A percentile compares a stretch with the other conserved stretches of the same genome.
phyloP scores from a whole-genome alignment of 2,113 vertebrate species.

The Chroicocephalus ridibundus region DNA sequence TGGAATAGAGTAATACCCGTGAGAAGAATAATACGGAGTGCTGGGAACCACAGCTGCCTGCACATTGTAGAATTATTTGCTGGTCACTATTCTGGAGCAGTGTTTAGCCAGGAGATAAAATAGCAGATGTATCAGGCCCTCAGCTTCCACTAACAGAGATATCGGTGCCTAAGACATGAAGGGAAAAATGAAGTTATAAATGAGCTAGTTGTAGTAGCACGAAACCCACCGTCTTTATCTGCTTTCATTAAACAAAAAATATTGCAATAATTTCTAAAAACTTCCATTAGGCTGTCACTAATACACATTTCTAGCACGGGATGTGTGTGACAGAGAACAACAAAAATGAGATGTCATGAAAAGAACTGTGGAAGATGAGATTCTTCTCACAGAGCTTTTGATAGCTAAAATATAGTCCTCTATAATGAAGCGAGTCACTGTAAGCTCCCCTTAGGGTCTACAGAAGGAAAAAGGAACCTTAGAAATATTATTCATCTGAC shows the following conservation, averaged over 20 bases:
- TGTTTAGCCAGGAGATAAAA: neutral
- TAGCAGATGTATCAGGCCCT: neutral
- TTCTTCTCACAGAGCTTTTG: neutral
- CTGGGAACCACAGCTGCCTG: neutral
- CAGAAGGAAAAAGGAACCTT: neutral
- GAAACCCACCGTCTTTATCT: neutral
- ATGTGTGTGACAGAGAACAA: neutral
- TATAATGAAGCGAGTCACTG: neutral
- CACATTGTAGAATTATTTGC: neutral
- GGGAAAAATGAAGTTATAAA: neutral
- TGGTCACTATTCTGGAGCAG: neutral
- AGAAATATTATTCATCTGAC: neutral
- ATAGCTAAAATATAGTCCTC: neutral
- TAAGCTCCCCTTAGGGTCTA: neutral
- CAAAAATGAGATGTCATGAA: neutral
- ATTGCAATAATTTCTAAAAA: neutral
- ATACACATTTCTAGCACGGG: neutral
- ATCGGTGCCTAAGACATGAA: neutral
- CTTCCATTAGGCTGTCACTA: neutral
- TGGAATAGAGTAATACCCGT: neutral
- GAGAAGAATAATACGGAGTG: neutral
- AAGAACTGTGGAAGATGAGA: neutral
- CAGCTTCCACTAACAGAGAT: neutral
- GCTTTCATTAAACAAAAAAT: neutral
- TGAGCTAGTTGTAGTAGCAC: neutral